Evolutionary conservation across 64 coral and sea anemone genomes (phyloP).

Genomic region (Orbicella faveolata): DNA sequence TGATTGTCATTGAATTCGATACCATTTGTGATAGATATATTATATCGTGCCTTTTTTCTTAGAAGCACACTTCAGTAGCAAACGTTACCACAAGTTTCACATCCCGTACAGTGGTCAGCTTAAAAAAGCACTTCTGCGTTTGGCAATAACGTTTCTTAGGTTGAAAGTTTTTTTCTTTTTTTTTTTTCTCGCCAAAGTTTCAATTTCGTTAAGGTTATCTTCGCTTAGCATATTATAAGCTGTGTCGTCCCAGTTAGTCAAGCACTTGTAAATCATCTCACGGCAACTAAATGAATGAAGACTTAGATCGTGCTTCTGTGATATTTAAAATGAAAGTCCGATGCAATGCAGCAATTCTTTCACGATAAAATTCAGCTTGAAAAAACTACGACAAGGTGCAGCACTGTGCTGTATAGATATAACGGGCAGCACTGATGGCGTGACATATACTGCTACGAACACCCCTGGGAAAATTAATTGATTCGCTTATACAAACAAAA

Average conservation of each 20-base stretch:
- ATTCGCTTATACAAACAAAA: neutral
- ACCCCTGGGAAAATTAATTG: neutral
- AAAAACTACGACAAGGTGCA: neutral
- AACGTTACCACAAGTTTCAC: neutral
- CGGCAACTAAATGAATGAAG: neutral
- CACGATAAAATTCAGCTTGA: neutral
- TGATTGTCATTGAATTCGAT: no score
- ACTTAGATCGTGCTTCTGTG: neutral
- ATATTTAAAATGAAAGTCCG: neutral
- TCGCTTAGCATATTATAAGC: constrained; percentile 18
- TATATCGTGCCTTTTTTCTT: neutral
- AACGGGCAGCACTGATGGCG: neutral
- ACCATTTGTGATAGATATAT: neutral
- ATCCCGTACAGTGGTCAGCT: no score
- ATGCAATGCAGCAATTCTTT: neutral
- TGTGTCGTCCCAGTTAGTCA: constrained; percentile 1
- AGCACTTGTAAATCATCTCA: neutral
- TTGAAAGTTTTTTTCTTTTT: neutral
- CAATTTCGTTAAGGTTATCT: constrained; percentile 22
- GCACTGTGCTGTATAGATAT: no score
- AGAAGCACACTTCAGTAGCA: neutral
- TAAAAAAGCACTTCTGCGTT: no score
- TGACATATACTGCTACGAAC: neutral
- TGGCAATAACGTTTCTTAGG: neutral
- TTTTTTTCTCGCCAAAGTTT: neutral